Percentiles rank a stretch among this genome's conserved stretches.
phyloP scores from a whole-genome alignment of 2,797 vertebrate species.

The Hippocampus kuda region DNA sequence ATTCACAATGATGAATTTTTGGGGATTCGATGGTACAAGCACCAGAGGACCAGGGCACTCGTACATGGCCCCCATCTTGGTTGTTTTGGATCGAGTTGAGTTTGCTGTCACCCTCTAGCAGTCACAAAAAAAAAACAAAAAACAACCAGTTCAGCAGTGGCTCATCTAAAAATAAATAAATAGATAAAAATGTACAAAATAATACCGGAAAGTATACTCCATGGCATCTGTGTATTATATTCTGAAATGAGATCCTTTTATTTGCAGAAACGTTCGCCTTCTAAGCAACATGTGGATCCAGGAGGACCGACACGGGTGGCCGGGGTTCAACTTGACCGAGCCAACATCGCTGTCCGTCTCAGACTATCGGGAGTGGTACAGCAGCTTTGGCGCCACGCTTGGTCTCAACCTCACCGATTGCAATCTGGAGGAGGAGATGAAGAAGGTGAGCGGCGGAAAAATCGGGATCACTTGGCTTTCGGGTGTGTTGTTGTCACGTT shows the following conservation, averaged over 20 bases:
- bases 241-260: slow-evolving; percentile 1
- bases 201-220: too few relatives aligned
- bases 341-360: slow-evolving; percentile 54
- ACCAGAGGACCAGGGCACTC: too few relatives aligned
- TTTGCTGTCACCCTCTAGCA: too few relatives aligned
- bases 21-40: too few relatives aligned
- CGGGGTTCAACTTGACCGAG: slow-evolving; percentile 55
- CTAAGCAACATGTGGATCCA: slow-evolving; percentile 39
- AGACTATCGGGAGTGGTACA: slow-evolving; percentile 70
- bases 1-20: too few relatives aligned
- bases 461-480: not conserved
- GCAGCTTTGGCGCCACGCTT: slow-evolving; percentile 42
- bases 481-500: not conserved
- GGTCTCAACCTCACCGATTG: slow-evolving; percentile 64
- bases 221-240: not conserved
- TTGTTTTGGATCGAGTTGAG: not conserved
- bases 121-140: too few relatives aligned
- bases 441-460: slow-evolving; percentile 47
- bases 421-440: slow-evolving; percentile 69
- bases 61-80: too few relatives aligned
- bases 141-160: too few relatives aligned
- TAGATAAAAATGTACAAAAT: too few relatives aligned
- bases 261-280: slow-evolving; percentile 57
- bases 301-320: slow-evolving; percentile 45
- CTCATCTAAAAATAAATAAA: too few relatives aligned